Evolutionary conservation across 2,797 vertebrate species (phyloP).

Genomic region (Sebastes steindachneri): DNA sequence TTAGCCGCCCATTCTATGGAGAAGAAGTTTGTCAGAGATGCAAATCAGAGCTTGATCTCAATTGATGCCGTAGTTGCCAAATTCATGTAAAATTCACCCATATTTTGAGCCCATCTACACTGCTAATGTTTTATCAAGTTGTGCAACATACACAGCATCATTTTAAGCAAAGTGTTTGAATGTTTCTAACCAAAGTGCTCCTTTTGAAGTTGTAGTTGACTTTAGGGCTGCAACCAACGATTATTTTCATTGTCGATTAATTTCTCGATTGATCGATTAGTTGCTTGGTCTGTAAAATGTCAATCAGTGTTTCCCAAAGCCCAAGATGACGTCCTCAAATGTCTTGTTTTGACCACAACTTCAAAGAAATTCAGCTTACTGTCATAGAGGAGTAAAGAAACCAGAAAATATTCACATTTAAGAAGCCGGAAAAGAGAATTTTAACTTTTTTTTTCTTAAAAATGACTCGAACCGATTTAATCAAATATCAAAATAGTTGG

Average conservation of each 20-base stretch:
- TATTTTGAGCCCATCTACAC: not conserved
- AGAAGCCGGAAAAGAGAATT: too few relatives aligned
- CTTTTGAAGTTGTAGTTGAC: not conserved
- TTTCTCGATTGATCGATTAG: too few relatives aligned
- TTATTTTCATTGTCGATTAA: too few relatives aligned
- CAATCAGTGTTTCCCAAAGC: too few relatives aligned
- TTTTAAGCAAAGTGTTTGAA: not conserved
- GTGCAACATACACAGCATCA: not conserved
- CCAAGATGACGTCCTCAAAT: too few relatives aligned
- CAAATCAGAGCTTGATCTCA: not conserved
- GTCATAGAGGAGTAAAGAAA: too few relatives aligned
- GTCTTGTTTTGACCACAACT: too few relatives aligned
- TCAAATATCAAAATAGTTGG: too few relatives aligned
- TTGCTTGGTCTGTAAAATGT: rapidly evolving
- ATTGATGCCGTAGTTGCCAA: not conserved
- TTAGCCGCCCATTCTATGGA: not conserved
- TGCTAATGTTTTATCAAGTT: not conserved
- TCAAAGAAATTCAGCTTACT: rapidly evolving
- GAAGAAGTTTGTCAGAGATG: not conserved
- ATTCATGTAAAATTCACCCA: not conserved
- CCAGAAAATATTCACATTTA: too few relatives aligned
- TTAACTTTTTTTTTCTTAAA: too few relatives aligned
- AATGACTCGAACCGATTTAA: too few relatives aligned
- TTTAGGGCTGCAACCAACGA: not conserved
- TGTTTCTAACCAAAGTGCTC: not conserved